Evolutionary conservation across 2,888 invertebrate genomes (phyloP).

Genomic region (Microctonus aethiopoides): DNA sequence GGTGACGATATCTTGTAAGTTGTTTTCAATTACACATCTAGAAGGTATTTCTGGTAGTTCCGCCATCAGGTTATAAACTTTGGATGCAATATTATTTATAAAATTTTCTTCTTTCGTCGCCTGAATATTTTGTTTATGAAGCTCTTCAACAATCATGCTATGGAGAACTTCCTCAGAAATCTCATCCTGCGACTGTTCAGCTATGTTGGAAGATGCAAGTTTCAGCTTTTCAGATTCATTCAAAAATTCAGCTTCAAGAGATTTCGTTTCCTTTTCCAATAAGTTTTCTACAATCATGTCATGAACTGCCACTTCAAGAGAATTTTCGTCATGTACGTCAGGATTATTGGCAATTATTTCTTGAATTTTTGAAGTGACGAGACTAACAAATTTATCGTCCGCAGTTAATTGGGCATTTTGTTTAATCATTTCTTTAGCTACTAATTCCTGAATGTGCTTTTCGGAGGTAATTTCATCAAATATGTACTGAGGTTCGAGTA

Average conservation of each 20-base stretch:
- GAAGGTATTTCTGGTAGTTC: slow-evolving; percentile 39
- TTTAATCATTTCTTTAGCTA: slow-evolving; percentile 7
- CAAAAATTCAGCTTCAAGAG: slow-evolving; percentile 1
- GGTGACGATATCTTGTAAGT: slow-evolving; percentile 13
- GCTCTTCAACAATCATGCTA: slow-evolving; percentile 4
- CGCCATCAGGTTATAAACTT: slow-evolving; percentile 45
- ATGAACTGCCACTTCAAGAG: neutral
- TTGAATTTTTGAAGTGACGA: neutral
- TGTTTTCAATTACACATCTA: slow-evolving; percentile 35
- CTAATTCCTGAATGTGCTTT: slow-evolving; percentile 10
- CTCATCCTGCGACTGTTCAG: neutral
- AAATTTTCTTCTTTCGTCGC: slow-evolving; percentile 16
- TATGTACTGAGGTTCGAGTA: neutral
- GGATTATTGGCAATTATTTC: slow-evolving; percentile 9
- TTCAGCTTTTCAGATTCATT: neutral
- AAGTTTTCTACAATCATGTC: slow-evolving; percentile 19
- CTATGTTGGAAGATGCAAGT: neutral
- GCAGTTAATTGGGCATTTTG: slow-evolving; percentile 3
- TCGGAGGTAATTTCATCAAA: neutral
- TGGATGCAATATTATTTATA: slow-evolving; percentile 20
- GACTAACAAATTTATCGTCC: neutral
- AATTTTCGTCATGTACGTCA: neutral
- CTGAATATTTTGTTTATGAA: slow-evolving; percentile 16
- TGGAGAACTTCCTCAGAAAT: slow-evolving; percentile 31
- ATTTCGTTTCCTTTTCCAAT: slow-evolving; percentile 12